Base-by-base conservation (phyloP, 2,113 vertebrate genomes). In the Cochlearius cochlearius region DNA sequence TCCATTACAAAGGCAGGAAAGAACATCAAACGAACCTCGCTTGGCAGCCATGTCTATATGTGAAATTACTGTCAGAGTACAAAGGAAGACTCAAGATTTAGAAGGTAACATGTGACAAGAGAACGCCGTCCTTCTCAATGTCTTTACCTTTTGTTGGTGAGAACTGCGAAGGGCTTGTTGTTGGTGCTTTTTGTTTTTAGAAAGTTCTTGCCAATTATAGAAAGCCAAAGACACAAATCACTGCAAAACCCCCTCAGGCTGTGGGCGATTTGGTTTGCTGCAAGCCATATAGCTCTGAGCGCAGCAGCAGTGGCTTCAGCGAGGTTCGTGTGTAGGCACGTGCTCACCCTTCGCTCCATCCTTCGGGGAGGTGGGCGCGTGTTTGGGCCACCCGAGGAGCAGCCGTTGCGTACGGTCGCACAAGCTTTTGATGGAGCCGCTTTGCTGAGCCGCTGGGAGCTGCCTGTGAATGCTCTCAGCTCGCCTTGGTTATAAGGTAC, bases 1-100 rank as follows among this genome's bases (percentile, higher is more conserved):
- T 88, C 88, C 96, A 96, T 96, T 93, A 98, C 98, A 98, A 98
- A 98, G 98, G 98, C 98, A 98, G 98, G 98, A 98, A 98, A 98
- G 97, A 88, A 98, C 98, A 98, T 98, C 98, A 98, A 98, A 98
- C 96, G 83, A 85, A 50, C 94, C 41, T 74, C 22, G 76, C 97
- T 97, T 97, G 98, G 98, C 98, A 96, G 97, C 95, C 94, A 75
- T 97, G 59, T 91, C 94, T 94, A 88, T 64, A 92, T 96, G 97
- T 90, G 96, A 92, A 96, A 96, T 94, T 94, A 96, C 97, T 97
- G 97, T 97, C 97, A 97, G 96, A 97, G 98, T 98, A 98, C 98
- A 98, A 97, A 98, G 98, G 97, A 96, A 97, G 96, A 94, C 96
- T 97, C 76, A 96, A 86, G 91, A 95, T 97, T 97, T 76, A 94